A percentile compares a stretch with the other conserved stretches of the same genome.
phyloP scores from a whole-genome alignment of 1,140 invertebrate genomes.

The Heterodera carotae region DNA sequence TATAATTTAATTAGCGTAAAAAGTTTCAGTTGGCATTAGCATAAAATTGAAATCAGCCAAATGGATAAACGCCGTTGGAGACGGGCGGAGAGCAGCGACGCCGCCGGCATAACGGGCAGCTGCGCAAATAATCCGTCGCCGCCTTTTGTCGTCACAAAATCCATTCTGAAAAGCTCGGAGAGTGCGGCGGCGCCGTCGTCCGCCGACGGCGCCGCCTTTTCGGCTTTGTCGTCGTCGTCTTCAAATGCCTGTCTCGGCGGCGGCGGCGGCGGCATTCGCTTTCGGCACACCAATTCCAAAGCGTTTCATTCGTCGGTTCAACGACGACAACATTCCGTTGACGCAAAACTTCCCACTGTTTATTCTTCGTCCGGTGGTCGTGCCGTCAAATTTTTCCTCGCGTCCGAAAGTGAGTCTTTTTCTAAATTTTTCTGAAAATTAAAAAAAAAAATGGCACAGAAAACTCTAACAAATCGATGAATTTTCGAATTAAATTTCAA shows the following conservation, averaged over 20 bases:
- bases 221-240: not conserved
- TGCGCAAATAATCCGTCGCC: not conserved
- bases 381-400: constrained; percentile 12
- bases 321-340: not conserved
- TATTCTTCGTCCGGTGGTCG: not conserved
- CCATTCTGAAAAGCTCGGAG: not conserved
- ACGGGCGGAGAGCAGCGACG: not conserved
- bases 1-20: no score
- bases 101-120: not conserved
- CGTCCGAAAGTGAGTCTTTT: not conserved
- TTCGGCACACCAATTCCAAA: not conserved
- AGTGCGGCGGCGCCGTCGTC: not conserved
- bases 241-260: not conserved
- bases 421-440: not conserved
- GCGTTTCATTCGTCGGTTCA: not conserved
- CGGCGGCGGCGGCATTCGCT: not conserved
- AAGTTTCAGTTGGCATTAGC: no score
- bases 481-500: not conserved
- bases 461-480: not conserved
- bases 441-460: not conserved
- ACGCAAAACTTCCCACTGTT: not conserved
- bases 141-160: not conserved
- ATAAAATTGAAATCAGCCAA: not conserved
- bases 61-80: not conserved
- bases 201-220: no score